Conservation (phyloP, 2,113 vertebrate genomes). For the Rhinopomastus cyanomelas region DNA sequence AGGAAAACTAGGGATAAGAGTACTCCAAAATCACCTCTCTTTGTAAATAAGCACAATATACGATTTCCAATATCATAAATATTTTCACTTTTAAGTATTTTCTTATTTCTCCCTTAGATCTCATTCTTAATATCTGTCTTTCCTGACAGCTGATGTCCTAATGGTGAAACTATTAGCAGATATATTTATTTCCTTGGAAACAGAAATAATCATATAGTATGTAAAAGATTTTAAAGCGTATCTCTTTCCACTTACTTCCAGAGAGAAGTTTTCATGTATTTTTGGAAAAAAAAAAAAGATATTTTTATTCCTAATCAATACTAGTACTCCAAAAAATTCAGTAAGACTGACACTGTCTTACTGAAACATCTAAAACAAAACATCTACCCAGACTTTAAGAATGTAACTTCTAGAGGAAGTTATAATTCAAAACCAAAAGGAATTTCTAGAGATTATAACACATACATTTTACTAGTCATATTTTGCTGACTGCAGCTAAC, state of each 20-base stretch:
- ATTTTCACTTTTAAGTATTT: conserved; percentile 1
- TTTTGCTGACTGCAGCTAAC: background rate
- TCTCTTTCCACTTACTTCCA: background rate
- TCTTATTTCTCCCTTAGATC: background rate
- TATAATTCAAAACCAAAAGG: too few relatives aligned
- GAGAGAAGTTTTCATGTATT: background rate
- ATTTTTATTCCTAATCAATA: background rate
- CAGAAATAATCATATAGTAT: background rate
- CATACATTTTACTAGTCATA: background rate
- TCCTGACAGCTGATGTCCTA: background rate
- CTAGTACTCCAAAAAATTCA: background rate
- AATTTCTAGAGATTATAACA: background rate
- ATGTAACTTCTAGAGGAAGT: background rate
- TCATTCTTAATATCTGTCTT: background rate
- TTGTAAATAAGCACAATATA: background rate
- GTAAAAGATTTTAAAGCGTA: conserved; percentile 11
- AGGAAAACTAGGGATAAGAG: background rate
- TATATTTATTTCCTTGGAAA: conserved; percentile 21
- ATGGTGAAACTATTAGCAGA: background rate
- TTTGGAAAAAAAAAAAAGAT: background rate
- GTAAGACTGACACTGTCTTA: background rate
- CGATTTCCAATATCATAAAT: background rate
- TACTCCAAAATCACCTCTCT: background rate
- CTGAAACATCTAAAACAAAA: too few relatives aligned
- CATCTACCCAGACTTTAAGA: background rate